phyloP scores from a whole-genome alignment of 2,888 invertebrate species.

The Andrena dorsata region DNA sequence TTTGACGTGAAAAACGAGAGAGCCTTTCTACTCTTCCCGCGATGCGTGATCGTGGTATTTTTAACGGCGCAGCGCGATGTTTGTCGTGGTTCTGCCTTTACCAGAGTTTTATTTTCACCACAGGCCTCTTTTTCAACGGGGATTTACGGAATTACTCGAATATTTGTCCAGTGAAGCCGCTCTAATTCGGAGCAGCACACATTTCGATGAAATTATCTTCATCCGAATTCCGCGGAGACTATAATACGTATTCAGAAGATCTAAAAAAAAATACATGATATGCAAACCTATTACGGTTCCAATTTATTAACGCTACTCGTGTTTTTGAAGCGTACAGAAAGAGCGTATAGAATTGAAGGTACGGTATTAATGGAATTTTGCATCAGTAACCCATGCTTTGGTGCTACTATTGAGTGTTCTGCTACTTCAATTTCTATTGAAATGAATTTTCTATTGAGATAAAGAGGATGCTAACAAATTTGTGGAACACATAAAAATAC shows the following conservation, averaged over 20 bases:
- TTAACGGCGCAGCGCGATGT: constrained; percentile 51
- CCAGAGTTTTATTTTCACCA: constrained; percentile 16
- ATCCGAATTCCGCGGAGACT: not conserved
- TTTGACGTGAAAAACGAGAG: constrained; percentile 66
- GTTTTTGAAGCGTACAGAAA: not conserved
- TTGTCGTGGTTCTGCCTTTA: constrained; percentile 38
- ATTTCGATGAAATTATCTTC: not conserved
- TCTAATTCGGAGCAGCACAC: not conserved
- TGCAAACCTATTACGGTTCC: not conserved
- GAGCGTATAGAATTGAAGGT: not conserved
- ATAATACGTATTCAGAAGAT: not conserved
- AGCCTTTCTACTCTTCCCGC: constrained; percentile 52
- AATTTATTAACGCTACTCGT: not conserved
- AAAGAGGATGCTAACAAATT: too few species aligned
- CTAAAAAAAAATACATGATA: not conserved
- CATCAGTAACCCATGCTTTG: not conserved
- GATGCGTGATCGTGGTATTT: constrained; percentile 58
- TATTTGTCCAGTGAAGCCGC: not conserved
- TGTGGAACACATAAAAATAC: too few species aligned
- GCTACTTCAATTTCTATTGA: not conserved
- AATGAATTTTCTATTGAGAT: not conserved
- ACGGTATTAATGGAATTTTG: not conserved
- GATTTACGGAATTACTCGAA: not conserved
- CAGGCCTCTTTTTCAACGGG: not conserved
- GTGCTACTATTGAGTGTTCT: not conserved